Evolutionary conservation across 2,888 invertebrate species (phyloP).

Genomic region (Callimorpha dominula): DNA sequence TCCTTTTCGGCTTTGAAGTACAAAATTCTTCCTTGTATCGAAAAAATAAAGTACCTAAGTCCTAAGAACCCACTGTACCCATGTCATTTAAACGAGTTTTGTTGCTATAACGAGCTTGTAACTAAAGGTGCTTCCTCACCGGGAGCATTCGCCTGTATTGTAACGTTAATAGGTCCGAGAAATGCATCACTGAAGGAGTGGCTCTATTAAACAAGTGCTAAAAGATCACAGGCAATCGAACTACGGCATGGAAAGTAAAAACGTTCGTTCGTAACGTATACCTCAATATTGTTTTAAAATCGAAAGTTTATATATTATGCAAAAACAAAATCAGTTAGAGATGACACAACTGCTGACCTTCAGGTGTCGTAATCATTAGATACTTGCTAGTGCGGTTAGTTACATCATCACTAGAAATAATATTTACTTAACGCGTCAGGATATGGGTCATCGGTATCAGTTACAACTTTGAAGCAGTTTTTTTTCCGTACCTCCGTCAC

Average conservation of each 20-base stretch:
- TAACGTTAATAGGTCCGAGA: too few species aligned
- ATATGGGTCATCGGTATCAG: slow-evolving; percentile 55
- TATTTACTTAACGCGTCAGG: slow-evolving; percentile 48
- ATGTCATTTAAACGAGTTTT: too few species aligned
- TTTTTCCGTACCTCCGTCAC: neutral
- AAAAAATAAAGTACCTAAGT: too few species aligned
- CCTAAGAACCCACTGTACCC: too few species aligned
- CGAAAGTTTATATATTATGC: slow-evolving; percentile 19
- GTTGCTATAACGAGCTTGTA: too few species aligned
- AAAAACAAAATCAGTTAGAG: slow-evolving; percentile 31
- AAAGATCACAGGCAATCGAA: neutral
- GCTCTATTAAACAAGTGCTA: neutral
- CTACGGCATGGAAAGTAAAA: neutral
- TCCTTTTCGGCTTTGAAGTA: too few species aligned
- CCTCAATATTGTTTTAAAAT: slow-evolving; percentile 20
- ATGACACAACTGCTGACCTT: slow-evolving; percentile 49
- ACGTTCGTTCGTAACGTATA: neutral
- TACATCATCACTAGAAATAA: slow-evolving; percentile 75
- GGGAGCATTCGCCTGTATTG: too few species aligned
- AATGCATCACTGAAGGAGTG: too few species aligned
- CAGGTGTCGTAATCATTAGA: slow-evolving; percentile 58
- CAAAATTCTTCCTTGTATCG: too few species aligned
- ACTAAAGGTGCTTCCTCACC: too few species aligned
- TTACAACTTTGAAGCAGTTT: neutral
- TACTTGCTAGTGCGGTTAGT: slow-evolving; percentile 50